Evolutionary conservation across 2,888 invertebrate species (phyloP), one percentile per base, ranked within the genome.

Genomic region (Heliconius aoede): DNA sequence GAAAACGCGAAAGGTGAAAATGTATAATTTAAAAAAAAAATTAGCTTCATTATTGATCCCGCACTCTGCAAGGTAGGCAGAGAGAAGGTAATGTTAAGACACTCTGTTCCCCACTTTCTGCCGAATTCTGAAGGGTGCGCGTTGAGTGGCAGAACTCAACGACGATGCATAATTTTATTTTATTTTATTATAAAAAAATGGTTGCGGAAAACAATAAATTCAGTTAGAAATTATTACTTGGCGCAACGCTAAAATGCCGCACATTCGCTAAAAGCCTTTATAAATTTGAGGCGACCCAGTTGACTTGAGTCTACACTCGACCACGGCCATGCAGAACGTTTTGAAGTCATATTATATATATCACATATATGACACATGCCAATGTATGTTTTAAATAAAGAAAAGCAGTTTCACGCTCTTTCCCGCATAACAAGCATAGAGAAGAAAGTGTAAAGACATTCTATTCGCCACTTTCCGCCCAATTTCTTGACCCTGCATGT

Each of bases 211-310:
- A 60, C 32, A 72, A 32, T 72, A 60, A 72, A 60, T 72, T n/a
- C 58, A 40, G 58, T 36, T 13, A 13, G 21, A 72, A 72, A 72
- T 69, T 73, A 58, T 26, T 58, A 60, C 21, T 65, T 77, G 62
- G 61, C 74, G 76, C 61, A 55, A 24, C 60, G 61, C 68, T 76
- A 72, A 64, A 74, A 72, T 60, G 72, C 26, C 67, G 46, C 73
- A 60, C 71, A 69, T 79, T 76, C 72, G 58, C 67, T 77, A 61
- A 73, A 75, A 79, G 77, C 75, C 64, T 77, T 73, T 61, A 76
- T 79, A 79, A 77, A 79, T 74, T 74, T 71, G 36, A 55, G 36
- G 60, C 60, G 77, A 77, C 79, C 76, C 58, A 76, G 74, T 74
- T 74, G 72, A 69, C 61, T 64, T 58, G 67, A 61, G 64, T 21